Conservation (phyloP, 2,797 vertebrate species). For the Acrocephalus scirpaceus region DNA sequence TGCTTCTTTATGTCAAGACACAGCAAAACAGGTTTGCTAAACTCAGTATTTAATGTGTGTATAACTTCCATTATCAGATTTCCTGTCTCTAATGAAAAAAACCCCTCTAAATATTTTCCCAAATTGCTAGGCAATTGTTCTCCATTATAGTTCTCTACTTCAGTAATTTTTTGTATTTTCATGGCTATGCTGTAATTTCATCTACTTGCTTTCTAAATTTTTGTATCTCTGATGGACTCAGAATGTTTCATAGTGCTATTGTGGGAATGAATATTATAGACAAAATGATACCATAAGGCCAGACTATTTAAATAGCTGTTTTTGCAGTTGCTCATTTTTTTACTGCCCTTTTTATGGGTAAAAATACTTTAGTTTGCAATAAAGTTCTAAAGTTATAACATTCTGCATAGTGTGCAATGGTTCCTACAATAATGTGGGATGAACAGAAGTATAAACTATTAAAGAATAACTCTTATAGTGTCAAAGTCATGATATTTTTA, state of each 20-base stretch:
- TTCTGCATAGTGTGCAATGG: background rate
- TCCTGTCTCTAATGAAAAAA: background rate
- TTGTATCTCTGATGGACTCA: background rate
- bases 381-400: background rate
- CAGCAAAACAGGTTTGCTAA: background rate
- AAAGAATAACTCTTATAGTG: background rate
- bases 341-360: background rate
- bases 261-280: background rate
- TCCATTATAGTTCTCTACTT: background rate
- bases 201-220: background rate
- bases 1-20: background rate
- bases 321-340: background rate
- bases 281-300: background rate
- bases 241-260: background rate
- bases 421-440: background rate
- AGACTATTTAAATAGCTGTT: background rate
- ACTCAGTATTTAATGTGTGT: background rate
- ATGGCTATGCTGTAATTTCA: background rate
- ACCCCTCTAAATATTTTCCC: background rate
- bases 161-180: background rate
- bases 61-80: background rate
- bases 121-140: background rate
- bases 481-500: background rate
- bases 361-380: background rate
- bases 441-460: background rate